Percentiles rank a stretch among this genome's conserved stretches.
Evolutionary conservation across 2,113 vertebrate species (phyloP).

Genomic region (Pholis gunnellus): DNA sequence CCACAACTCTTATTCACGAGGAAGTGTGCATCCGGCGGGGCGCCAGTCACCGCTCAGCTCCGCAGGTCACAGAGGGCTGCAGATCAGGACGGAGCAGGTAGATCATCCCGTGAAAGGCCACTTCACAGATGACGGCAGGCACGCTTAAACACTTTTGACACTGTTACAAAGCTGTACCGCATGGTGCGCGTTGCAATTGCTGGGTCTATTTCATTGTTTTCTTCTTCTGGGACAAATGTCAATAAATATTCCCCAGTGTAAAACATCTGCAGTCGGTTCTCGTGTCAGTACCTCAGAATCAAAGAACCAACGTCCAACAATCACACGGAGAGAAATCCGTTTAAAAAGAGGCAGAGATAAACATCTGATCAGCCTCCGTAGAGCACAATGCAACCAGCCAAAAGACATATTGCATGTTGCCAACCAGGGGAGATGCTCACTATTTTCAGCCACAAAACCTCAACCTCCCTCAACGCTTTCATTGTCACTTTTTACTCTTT

Average conservation of each 20-base stretch:
- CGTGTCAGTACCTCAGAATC: slow-evolving; percentile 26
- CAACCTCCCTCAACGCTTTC: slow-evolving; percentile 22
- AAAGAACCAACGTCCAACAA: slow-evolving; percentile 27
- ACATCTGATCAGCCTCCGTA: slow-evolving; percentile 28
- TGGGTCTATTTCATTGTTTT: not conserved
- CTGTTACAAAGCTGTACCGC: not conserved
- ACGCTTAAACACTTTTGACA: slow-evolving; percentile 8
- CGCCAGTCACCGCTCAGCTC: slow-evolving; percentile 16
- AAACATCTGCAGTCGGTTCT: slow-evolving; percentile 18
- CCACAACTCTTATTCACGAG: not conserved
- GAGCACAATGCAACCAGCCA: slow-evolving; percentile 26
- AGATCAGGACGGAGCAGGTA: slow-evolving; percentile 35
- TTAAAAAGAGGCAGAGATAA: slow-evolving; percentile 23
- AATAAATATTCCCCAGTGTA: slow-evolving; percentile 40
- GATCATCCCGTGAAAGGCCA: slow-evolving; percentile 60
- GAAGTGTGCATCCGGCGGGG: slow-evolving; percentile 29
- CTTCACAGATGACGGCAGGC: slow-evolving; percentile 40
- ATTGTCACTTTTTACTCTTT: slow-evolving; percentile 25
- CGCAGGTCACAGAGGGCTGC: slow-evolving; percentile 45
- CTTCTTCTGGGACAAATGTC: slow-evolving; percentile 21
- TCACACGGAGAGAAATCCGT: slow-evolving; percentile 14
- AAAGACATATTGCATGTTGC: slow-evolving; percentile 10
- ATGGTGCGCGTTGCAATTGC: not conserved
- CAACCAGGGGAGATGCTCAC: slow-evolving; percentile 17
- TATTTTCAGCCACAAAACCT: slow-evolving; percentile 47